Evolutionary conservation across 2,113 vertebrate genomes (phyloP).

Genomic region (Psephotus haematonotus): DNA sequence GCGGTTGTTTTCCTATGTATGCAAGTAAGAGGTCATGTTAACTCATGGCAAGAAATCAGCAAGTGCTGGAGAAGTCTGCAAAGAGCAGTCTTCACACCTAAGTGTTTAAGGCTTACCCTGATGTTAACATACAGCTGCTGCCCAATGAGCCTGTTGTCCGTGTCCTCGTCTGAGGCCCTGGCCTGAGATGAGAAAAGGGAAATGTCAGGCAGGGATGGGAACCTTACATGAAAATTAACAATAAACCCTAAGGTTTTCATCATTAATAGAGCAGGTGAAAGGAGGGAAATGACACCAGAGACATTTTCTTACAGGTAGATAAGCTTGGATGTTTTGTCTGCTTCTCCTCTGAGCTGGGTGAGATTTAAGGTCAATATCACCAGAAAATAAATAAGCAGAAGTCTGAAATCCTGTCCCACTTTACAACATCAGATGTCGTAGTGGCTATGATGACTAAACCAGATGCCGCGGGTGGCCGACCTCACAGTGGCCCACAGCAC

Average conservation of each 20-base stretch:
- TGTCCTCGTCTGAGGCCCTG: slow-evolving; percentile 66
- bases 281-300: neutral
- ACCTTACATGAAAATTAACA: neutral
- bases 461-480: neutral
- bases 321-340: fast-evolving
- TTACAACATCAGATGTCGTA: fast-evolving
- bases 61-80: neutral
- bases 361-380: neutral
- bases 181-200: slow-evolving; percentile 40
- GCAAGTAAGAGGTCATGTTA: neutral
- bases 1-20: slow-evolving; percentile 55
- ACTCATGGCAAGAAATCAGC: neutral
- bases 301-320: neutral
- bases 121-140: slow-evolving; percentile 59
- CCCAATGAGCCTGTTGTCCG: slow-evolving; percentile 71
- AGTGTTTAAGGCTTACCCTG: slow-evolving; percentile 41
- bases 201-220: neutral
- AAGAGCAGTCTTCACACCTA: neutral
- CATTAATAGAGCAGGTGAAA: neutral
- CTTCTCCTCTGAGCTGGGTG: neutral
- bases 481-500: fast-evolving
- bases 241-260: neutral
- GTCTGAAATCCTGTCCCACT: neutral
- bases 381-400: neutral
- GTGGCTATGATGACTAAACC: neutral